Conservation (phyloP, 1,140 invertebrate genomes). For the Elymnias hypermnestra region DNA sequence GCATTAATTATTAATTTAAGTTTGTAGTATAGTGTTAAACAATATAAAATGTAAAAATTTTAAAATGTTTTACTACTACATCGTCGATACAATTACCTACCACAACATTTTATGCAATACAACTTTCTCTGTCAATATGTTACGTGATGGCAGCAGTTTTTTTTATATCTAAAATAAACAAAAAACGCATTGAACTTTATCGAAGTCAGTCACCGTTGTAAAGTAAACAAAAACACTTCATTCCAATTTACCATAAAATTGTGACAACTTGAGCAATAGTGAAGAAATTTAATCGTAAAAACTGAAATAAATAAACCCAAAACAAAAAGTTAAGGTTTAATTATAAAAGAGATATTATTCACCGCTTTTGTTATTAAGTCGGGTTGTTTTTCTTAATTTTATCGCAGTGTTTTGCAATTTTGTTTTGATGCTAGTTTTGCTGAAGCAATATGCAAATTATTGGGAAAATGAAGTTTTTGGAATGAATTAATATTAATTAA, state of each 20-base stretch:
- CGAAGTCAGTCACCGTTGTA: constrained; percentile 46
- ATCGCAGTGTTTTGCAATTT: too few relatives aligned
- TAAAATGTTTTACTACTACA: neutral
- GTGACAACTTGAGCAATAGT: constrained; percentile 24
- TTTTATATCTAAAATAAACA: constrained; percentile 39
- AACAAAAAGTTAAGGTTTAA: neutral
- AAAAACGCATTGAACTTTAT: constrained; percentile 34
- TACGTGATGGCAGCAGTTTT: constrained; percentile 47
- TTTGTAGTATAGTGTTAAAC: constrained; percentile 3
- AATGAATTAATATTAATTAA: too few relatives aligned
- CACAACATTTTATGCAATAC: neutral
- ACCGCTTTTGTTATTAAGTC: neutral
- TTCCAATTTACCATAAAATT: constrained; percentile 36
- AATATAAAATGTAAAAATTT: constrained; percentile 4
- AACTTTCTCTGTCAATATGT: neutral
- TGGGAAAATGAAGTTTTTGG: too few relatives aligned
- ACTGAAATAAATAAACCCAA: neutral
- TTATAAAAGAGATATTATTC: neutral
- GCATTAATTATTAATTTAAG: constrained; percentile 12
- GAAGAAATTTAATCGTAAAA: constrained; percentile 29
- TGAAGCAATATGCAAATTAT: too few relatives aligned
- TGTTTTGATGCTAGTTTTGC: too few relatives aligned
- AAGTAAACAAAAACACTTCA: constrained; percentile 40
- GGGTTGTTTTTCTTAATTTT: neutral
- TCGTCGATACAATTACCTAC: neutral